Evolutionary conservation across 1,140 invertebrate species (phyloP).

Genomic region (Frieseomelitta varia): DNA sequence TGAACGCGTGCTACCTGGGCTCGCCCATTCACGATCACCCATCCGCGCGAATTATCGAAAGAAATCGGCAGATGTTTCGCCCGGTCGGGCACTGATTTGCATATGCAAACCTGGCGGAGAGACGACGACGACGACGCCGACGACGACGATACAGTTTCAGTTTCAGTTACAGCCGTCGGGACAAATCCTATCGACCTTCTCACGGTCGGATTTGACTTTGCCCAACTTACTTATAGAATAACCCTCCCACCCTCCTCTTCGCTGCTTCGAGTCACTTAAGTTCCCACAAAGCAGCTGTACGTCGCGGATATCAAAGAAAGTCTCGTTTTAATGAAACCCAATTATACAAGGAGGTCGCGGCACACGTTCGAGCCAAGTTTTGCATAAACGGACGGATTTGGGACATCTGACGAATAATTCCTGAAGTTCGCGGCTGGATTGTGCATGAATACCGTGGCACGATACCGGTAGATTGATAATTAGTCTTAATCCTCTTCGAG

Average conservation of each 20-base stretch:
- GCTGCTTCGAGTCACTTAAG: not conserved
- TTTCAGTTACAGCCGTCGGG: slow-evolving; percentile 3
- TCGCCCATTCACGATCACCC: not conserved
- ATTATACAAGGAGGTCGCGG: slow-evolving; percentile 17
- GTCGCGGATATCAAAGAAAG: slow-evolving; percentile 31
- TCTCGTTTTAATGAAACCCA: slow-evolving; percentile 26
- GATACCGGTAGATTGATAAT: slow-evolving; percentile 7
- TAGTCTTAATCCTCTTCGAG: not conserved
- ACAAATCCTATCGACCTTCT: slow-evolving; percentile 31
- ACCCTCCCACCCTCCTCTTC: not conserved
- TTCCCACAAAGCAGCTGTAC: not conserved
- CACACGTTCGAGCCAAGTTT: not conserved
- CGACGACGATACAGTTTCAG: not conserved
- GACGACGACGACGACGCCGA: not conserved
- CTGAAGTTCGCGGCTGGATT: not conserved
- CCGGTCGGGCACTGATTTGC: not conserved
- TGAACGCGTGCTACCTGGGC: not conserved
- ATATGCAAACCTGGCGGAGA: slow-evolving; percentile 10
- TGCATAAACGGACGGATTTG: slow-evolving; percentile 26
- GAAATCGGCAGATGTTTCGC: slow-evolving; percentile 22
- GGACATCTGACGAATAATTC: slow-evolving; percentile 19
- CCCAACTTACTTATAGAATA: not conserved
- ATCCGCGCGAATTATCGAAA: slow-evolving; percentile 17
- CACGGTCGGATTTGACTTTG: slow-evolving; percentile 32
- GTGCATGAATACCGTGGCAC: not conserved